These are phyloP conservation scores for Coregonus suidteri DNA, from an alignment of 2,797 vertebrate genomes.

Conservation along the genomic window DNA sequence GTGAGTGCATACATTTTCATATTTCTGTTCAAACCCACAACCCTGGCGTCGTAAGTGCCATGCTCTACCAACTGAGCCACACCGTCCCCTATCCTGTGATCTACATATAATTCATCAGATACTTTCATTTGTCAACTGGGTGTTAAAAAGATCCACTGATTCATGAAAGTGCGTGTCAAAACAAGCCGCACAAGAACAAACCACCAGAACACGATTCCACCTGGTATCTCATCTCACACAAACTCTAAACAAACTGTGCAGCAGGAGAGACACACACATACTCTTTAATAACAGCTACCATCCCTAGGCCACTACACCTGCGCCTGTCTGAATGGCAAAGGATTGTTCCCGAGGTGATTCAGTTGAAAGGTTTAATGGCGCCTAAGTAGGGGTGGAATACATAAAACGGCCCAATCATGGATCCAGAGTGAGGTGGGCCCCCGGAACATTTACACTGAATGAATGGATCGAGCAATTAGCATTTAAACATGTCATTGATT, in stretches of 20 bases:
- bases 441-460: constrained; percentile 55
- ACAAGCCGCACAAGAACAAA: constrained; percentile 30
- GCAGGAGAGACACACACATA: background rate
- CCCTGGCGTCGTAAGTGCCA: no score
- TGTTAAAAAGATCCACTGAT: constrained; percentile 25
- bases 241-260: background rate
- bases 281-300: constrained; percentile 11
- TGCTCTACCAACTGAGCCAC: no score
- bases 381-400: constrained; percentile 43
- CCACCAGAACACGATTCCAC: constrained; percentile 35
- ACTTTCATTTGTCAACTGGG: constrained; percentile 19
- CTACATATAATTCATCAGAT: background rate
- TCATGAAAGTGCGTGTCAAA: constrained; percentile 39
- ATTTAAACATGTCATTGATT: constrained; percentile 76
- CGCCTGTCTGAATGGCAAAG: constrained; percentile 34
- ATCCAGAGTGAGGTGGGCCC: constrained; percentile 61
- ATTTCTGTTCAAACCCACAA: no score
- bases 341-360: constrained; percentile 57
- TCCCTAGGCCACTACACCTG: constrained; percentile 51
- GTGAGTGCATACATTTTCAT: no score
- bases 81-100: background rate
- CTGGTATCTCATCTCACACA: constrained; percentile 9
- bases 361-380: constrained; percentile 66
- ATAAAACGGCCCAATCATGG: constrained; percentile 68
- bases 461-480: constrained; percentile 73